phyloP scores from a whole-genome alignment of 2,797 vertebrate species.

The Chromis chromis region DNA sequence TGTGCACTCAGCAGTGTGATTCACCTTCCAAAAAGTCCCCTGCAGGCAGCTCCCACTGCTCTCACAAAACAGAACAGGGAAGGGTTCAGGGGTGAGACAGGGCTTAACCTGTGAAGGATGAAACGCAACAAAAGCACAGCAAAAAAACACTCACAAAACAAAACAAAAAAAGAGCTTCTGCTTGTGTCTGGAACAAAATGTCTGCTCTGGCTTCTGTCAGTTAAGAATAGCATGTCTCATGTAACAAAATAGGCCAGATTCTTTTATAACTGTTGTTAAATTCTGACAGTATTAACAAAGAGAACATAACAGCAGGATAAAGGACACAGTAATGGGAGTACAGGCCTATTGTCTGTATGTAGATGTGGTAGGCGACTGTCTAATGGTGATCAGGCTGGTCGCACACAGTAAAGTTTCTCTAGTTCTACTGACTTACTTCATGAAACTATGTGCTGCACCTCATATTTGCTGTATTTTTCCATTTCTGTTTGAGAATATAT shows the following conservation, averaged over 20 bases:
- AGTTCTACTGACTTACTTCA: too few species aligned
- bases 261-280: slow-evolving; percentile 17
- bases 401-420: too few species aligned
- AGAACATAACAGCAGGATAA: neutral
- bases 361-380: neutral
- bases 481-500: too few species aligned
- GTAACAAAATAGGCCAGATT: neutral
- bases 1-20: slow-evolving; percentile 51
- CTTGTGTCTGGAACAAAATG: neutral
- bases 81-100: slow-evolving; percentile 1
- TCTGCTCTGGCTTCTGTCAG: slow-evolving; percentile 5
- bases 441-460: too few species aligned
- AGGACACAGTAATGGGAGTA: neutral
- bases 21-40: slow-evolving; percentile 52
- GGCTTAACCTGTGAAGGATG: slow-evolving; percentile 29
- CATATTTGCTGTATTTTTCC: too few species aligned
- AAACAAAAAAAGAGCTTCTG: neutral
- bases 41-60: slow-evolving; percentile 46
- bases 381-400: neutral
- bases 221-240: slow-evolving; percentile 20
- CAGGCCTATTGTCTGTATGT: neutral
- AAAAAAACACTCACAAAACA: neutral
- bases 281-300: neutral
- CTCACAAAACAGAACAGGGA: slow-evolving; percentile 18
- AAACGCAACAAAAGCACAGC: slow-evolving; percentile 13